Conservation (phyloP, 2,113 vertebrate genomes). For the Acrocephalus kingi region DNA sequence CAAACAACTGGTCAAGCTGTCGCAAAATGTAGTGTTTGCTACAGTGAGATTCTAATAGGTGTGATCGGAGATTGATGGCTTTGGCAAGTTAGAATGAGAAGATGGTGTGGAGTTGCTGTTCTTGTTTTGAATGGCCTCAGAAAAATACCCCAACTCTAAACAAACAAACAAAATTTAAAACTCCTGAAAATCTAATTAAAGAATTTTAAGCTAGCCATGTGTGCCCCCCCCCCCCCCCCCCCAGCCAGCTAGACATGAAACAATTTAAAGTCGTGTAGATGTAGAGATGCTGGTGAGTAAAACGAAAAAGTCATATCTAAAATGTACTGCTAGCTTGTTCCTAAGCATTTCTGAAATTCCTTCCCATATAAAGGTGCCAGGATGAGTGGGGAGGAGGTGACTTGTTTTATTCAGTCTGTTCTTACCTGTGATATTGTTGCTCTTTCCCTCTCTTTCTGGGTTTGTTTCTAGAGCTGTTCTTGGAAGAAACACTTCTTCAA, state of each 20-base stretch:
- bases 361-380: not conserved
- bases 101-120: conserved; percentile 23
- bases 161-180: not conserved
- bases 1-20: conserved; percentile 73
- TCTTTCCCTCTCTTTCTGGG: not conserved
- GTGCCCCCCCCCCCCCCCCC: too few species aligned
- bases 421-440: not conserved
- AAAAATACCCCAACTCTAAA: not conserved
- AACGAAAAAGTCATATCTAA: not conserved
- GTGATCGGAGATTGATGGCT: conserved; percentile 65
- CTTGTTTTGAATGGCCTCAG: conserved; percentile 11
- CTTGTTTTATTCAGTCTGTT: not conserved
- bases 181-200: not conserved
- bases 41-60: conserved; percentile 61
- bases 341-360: conserved; percentile 17
- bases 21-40: conserved; percentile 55
- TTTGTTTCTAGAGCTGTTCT: not conserved
- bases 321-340: not conserved
- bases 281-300: not conserved
- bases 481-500: not conserved
- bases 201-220: not conserved
- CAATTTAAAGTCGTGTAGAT: not conserved
- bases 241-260: not conserved
- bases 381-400: not conserved
- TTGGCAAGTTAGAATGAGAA: conserved; percentile 50